phyloP scores from a whole-genome alignment of 2,888 invertebrate species.

The Erebia palarica region DNA sequence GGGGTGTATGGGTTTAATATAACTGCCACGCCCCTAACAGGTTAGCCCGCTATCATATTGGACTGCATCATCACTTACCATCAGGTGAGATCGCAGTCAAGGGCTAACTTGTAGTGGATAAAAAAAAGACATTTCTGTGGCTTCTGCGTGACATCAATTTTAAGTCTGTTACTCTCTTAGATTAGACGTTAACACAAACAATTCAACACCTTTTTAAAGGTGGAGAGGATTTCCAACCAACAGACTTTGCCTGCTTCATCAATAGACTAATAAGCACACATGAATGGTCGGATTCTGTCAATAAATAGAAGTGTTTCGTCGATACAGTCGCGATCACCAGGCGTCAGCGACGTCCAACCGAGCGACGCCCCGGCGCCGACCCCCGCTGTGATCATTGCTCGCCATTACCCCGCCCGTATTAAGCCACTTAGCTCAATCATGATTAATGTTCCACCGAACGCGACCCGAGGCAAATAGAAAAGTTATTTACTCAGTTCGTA shows the following conservation, averaged over 20 bases:
- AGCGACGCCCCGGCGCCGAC: conserved; percentile 73
- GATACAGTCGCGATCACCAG: conserved; percentile 23
- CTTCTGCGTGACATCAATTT: not conserved
- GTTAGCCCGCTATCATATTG: too few species aligned
- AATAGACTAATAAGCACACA: conserved; percentile 19
- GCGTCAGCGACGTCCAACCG: conserved; percentile 63
- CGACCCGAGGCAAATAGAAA: conserved; percentile 78
- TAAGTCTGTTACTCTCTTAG: not conserved
- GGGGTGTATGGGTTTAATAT: too few species aligned
- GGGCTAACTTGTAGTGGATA: too few species aligned
- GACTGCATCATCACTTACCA: too few species aligned
- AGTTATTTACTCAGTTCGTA: conserved; percentile 79
- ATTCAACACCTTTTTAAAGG: not conserved
- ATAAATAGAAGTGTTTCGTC: conserved; percentile 18
- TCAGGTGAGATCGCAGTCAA: too few species aligned
- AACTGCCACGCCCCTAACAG: too few species aligned
- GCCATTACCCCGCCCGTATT: conserved; percentile 81
- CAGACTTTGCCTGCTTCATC: not conserved
- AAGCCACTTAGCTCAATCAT: conserved; percentile 83
- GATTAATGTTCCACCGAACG: conserved; percentile 82
- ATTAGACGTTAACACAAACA: not conserved
- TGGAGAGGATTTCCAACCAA: not conserved
- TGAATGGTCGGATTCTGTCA: conserved; percentile 11
- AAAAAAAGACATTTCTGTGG: too few species aligned
- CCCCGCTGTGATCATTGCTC: conserved; percentile 79